Evolutionary conservation across 1,140 invertebrate species (phyloP).

Genomic region (Drosophila ambigua): DNA sequence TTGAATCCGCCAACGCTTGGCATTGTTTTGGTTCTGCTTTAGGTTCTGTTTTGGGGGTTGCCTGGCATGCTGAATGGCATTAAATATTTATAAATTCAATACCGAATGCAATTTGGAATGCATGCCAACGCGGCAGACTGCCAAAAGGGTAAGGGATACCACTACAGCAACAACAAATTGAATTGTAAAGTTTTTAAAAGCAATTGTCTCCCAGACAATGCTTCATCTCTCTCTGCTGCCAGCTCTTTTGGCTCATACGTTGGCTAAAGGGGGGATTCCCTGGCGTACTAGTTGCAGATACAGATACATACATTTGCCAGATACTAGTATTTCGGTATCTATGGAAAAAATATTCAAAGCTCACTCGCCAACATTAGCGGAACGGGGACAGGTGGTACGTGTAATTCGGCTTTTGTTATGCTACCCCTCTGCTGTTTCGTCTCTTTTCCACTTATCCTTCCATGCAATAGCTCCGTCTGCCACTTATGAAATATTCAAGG

Average conservation of each 20-base stretch:
- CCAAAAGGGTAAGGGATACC: constrained; percentile 42
- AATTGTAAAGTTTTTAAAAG: constrained; percentile 80
- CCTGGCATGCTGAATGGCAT: constrained; percentile 83
- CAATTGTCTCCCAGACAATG: constrained; percentile 66
- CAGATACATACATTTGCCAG: constrained; percentile 39
- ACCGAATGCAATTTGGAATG: constrained; percentile 81
- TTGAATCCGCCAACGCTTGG: constrained; percentile 60
- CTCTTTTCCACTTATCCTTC: constrained; percentile 23
- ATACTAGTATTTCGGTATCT: constrained; percentile 27
- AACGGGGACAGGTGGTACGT: constrained; percentile 10
- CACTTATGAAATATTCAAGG: constrained; percentile 73
- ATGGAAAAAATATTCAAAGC: constrained; percentile 47
- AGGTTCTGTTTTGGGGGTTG: constrained; percentile 46
- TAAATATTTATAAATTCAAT: constrained; percentile 84
- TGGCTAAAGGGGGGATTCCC: constrained; percentile 23
- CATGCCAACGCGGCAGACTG: constrained; percentile 68
- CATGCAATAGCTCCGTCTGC: constrained; percentile 30
- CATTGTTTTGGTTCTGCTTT: constrained; percentile 1
- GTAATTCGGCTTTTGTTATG: background rate
- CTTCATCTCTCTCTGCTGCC: constrained; percentile 5
- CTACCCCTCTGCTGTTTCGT: too few species aligned
- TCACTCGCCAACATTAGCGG: background rate
- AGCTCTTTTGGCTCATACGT: constrained; percentile 8
- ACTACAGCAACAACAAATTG: constrained; percentile 51
- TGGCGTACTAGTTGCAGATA: constrained; percentile 32